These are phyloP conservation scores for Drosophila oshimai DNA, from an alignment of 1,140 invertebrate species.

Conservation along the genomic window DNA sequence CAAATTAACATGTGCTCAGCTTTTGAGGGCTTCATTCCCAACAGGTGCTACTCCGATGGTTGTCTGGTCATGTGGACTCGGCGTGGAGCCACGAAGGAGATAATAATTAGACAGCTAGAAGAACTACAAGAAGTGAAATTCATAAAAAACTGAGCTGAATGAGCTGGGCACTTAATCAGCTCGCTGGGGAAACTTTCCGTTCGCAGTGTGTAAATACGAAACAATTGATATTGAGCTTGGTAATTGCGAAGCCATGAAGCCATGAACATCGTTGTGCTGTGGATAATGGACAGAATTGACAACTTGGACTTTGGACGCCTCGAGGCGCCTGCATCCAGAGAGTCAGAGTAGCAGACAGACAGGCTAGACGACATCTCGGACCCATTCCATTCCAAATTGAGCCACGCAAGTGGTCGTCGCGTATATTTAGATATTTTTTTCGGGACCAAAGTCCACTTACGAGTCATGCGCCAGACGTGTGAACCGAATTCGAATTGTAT, in stretches of 20 bases:
- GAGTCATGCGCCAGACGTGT: slow-evolving; percentile 71
- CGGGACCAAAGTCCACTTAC: slow-evolving; percentile 62
- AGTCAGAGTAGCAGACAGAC: slow-evolving; percentile 42
- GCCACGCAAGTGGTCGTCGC: neutral
- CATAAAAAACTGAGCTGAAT: slow-evolving; percentile 33
- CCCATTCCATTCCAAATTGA: slow-evolving; percentile 36
- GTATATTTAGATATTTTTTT: slow-evolving; percentile 27
- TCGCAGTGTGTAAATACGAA: slow-evolving; percentile 36
- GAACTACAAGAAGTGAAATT: slow-evolving; percentile 11
- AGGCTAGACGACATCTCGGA: slow-evolving; percentile 35
- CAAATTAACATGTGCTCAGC: slow-evolving; percentile 5
- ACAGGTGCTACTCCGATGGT: slow-evolving; percentile 24
- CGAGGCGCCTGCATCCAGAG: slow-evolving; percentile 40
- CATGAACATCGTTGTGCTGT: slow-evolving; percentile 31
- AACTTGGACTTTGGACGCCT: slow-evolving; percentile 54
- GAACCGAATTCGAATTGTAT: slow-evolving; percentile 40
- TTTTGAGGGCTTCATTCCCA: neutral
- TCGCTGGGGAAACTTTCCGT: slow-evolving; percentile 38
- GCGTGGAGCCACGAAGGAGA: slow-evolving; percentile 55
- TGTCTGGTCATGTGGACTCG: slow-evolving; percentile 46
- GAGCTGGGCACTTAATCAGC: slow-evolving; percentile 38
- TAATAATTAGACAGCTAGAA: slow-evolving; percentile 23
- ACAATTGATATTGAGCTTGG: slow-evolving; percentile 38
- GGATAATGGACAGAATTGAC: slow-evolving; percentile 27
- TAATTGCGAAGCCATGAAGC: slow-evolving; percentile 36